Evolutionary conservation across 1,140 invertebrate species (phyloP).

Genomic region (Copidosoma floridanum): DNA sequence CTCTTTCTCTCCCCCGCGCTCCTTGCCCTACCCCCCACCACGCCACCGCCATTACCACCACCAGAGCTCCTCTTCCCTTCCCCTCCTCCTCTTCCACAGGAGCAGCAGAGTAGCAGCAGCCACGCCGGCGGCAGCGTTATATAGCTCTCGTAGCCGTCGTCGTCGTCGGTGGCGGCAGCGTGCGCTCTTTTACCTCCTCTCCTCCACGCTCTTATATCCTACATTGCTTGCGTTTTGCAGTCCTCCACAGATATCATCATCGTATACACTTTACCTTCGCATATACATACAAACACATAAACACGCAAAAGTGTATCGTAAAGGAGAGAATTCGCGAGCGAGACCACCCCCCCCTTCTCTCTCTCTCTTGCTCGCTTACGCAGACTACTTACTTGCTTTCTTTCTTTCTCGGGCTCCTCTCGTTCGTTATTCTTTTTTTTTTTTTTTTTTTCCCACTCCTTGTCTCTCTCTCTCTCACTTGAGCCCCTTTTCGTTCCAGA

Average conservation of each 20-base stretch:
- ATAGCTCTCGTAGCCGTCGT: too few species aligned
- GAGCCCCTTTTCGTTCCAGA: too few species aligned
- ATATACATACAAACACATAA: too few species aligned
- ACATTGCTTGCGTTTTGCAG: too few species aligned
- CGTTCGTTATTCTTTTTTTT: background rate
- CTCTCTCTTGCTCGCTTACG: background rate
- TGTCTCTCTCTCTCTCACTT: slow-evolving; percentile 4
- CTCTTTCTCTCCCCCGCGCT: slow-evolving; percentile 1
- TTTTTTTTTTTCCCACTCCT: too few species aligned
- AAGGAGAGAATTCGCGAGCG: slow-evolving; percentile 14
- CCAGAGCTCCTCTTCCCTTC: background rate
- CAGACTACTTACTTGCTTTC: slow-evolving; percentile 1
- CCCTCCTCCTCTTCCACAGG: too few species aligned
- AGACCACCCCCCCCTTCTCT: background rate
- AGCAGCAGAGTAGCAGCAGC: background rate
- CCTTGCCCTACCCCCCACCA: background rate
- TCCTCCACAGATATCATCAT: too few species aligned
- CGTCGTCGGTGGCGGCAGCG: slow-evolving; percentile 8
- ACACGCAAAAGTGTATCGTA: background rate
- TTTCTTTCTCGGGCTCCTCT: slow-evolving; percentile 11
- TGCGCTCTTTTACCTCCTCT: slow-evolving; percentile 16
- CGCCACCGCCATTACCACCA: background rate
- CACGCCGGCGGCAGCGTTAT: background rate
- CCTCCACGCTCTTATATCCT: too few species aligned
- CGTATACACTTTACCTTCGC: too few species aligned